Base-by-base conservation (phyloP, 2,797 vertebrate species). In the Manis crassicaudata region DNA sequence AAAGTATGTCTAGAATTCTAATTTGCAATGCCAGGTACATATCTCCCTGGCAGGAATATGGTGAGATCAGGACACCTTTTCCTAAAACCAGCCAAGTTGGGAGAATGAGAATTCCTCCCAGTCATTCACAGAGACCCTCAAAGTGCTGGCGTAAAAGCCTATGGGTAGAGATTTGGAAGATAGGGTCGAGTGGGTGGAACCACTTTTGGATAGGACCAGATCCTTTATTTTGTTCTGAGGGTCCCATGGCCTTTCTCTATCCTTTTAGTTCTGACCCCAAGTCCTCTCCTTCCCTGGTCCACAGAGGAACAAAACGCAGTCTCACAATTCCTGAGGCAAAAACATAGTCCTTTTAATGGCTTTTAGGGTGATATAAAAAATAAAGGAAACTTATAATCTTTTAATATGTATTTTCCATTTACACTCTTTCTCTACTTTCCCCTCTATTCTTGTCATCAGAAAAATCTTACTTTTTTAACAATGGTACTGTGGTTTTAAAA, bases 1-100 rank as follows among this genome's bases (percentile, higher is more conserved):
- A 97, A 96, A 97, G 37, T 67, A 85, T 88, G 76, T 52, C 72
- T 88, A 92, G 70, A 94, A 92, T 94, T 90, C 70, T 93, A 93
- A 85, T 25, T 80, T 77, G 85, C 58, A 68, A 94, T 90, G 62
- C 46, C 18, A 67, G 52, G 32, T 92, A 82, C 43, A 77, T 20
- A 56, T 68, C 1, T 65, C 40, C 46, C 18, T 3, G 2, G 72
- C 81, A 97, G 68, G 73, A 92, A 73, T 72, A n/a, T 43, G 37
- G 46, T 43, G 25, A 37, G 43, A 65, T 90, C n/a, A 84, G 23
- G 70, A 82, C 11, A 87, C 5, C 18, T 79, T 92, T 95, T 60
- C 75, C 25, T n/a, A 93, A 91, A 93, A 76, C 29, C 52, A 46
- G 18, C 7, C 67, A 93, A 84, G 29, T 10, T n/a, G 88, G 46